Evolutionary conservation across 2,797 vertebrate genomes (phyloP), one percentile per base, ranked within the genome.

Genomic region (Phoebastria nigripes): DNA sequence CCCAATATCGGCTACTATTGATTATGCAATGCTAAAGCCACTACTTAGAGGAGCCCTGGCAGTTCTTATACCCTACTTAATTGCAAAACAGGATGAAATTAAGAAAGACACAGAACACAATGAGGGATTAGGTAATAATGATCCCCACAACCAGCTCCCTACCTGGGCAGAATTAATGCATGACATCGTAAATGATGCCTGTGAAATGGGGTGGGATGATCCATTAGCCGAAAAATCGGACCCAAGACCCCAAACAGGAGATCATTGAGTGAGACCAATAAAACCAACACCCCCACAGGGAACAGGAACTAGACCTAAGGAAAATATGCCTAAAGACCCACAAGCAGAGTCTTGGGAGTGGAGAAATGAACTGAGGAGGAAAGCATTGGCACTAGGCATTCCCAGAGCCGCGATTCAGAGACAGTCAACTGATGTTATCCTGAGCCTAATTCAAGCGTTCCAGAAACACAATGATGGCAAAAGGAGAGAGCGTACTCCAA

Each of bases 211-310:
- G 42, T 58, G 24, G 42, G 42, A 41, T 1, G 1, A 47, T 33
- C 42, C 1, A 2, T 58, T 56, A 56, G 28, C n/a, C 1, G 3
- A 28, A 47, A 33, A 25, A 55, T 7, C 3, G 3, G 33, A 55
- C 51, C 33, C n/a, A 39, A 39, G 52, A 46, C 42, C 22, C n/a
- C 0, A 2, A 67, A 35, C 28, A 33, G 29, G 17, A 62, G 42
- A 39, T 56, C 22, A 67, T 25, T 1, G 2, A 26, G 52, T 16
- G 42, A 0, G 2, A 33, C 42, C n/a, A 39, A 42, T 56, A 47
- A 80, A 47, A 56, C n/a, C 20, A 66, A 46, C 28, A 67, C 6
- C 17, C 17, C 22, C n/a, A 26, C 42, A 47, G 22, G 52, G 18
- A 56, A 67, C 28, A 67, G 52, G 28, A 81, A 47, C 24, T 16